Conservation (phyloP, 2,113 vertebrate species). For the Tiliqua scincoides region DNA sequence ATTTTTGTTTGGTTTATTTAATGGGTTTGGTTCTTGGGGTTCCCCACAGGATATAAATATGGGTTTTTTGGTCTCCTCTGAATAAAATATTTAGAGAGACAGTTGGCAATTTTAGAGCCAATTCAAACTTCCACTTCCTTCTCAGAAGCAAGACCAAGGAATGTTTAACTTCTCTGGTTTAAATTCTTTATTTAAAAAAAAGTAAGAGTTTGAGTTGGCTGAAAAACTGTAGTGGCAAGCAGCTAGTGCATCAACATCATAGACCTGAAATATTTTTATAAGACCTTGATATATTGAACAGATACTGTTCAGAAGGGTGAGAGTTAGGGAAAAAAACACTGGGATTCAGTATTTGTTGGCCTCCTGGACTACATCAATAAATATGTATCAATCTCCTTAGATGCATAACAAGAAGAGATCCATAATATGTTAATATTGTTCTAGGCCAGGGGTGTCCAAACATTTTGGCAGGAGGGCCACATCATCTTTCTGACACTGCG, state of each 20-base stretch:
- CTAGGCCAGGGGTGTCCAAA: no score
- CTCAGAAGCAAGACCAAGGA: conserved; percentile 61
- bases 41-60: conserved; percentile 41
- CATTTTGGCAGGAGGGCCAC: no score
- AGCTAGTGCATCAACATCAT: conserved; percentile 55
- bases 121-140: conserved; percentile 66
- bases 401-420: conserved; percentile 25
- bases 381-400: conserved; percentile 34
- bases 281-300: conserved; percentile 56
- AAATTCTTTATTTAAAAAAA: conserved; percentile 73
- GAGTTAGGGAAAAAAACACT: conserved; percentile 44
- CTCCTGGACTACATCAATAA: conserved; percentile 41
- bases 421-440: conserved; percentile 48
- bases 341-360: conserved; percentile 51
- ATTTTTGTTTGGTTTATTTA: conserved; percentile 47
- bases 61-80: conserved; percentile 53
- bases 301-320: conserved; percentile 24
- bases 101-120: conserved; percentile 57
- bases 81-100: conserved; percentile 42
- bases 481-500: no score
- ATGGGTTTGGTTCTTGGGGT: conserved; percentile 46
- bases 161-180: conserved; percentile 70
- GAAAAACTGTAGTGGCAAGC: conserved; percentile 59
- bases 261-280: conserved; percentile 50
- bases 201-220: conserved; percentile 72